These are phyloP conservation scores for Scarus forsteni DNA, from an alignment of 2,797 vertebrate genomes.

Conservation along the genomic window DNA sequence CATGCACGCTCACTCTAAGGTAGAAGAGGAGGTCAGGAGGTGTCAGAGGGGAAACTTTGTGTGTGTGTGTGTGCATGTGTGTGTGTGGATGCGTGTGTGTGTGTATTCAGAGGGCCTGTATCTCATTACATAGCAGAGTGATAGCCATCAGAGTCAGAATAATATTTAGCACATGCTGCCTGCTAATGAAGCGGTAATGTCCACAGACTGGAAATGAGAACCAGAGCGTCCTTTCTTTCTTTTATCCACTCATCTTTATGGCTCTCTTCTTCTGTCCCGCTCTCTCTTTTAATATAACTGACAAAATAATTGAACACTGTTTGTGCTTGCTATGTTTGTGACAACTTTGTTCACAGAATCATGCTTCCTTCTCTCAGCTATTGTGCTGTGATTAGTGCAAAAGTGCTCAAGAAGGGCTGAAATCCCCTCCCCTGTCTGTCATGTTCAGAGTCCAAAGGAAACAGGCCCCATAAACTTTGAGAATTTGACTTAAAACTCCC, in stretches of 20 bases:
- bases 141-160: slow-evolving; percentile 96
- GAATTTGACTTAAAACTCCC: too few species aligned
- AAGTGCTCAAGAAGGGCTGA: background rate
- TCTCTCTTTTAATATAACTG: slow-evolving; percentile 26
- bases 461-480: too few species aligned
- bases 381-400: background rate
- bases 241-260: slow-evolving; percentile 58
- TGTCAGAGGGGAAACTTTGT: slow-evolving; percentile 53
- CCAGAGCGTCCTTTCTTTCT: slow-evolving; percentile 65
- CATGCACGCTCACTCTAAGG: slow-evolving; percentile 47
- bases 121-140: slow-evolving; percentile 92
- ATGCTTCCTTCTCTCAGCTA: background rate
- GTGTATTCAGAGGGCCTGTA: slow-evolving; percentile 72
- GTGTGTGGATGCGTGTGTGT: background rate
- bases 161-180: slow-evolving; percentile 97
- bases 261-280: slow-evolving; percentile 13
- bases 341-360: slow-evolving; percentile 6
- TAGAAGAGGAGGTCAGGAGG: slow-evolving; percentile 69
- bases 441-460: too few species aligned
- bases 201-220: slow-evolving; percentile 77
- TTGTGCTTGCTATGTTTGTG: slow-evolving; percentile 11
- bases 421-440: background rate
- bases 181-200: slow-evolving; percentile 93
- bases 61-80: background rate
- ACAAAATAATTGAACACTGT: slow-evolving; percentile 19